These are phyloP conservation scores for Chionodraco myersi DNA, from an alignment of 2,113 vertebrate species.

Conservation along the genomic window DNA sequence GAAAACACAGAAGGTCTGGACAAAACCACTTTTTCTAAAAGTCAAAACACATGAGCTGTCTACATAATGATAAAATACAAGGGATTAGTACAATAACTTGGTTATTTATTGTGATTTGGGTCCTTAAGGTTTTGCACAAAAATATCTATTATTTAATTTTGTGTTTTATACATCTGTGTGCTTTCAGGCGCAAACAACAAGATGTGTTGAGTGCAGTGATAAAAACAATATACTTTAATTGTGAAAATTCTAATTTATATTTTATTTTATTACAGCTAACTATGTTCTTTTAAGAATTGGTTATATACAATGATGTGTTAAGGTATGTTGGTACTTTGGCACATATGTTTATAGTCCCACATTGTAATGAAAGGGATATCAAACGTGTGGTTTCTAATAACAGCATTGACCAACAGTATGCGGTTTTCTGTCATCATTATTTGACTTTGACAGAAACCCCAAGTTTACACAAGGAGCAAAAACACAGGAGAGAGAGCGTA, in stretches of 20 bases:
- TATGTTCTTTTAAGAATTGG: neutral
- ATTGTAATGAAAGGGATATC: constrained; percentile 77
- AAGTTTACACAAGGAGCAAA: constrained; percentile 81
- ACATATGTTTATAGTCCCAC: constrained; percentile 49
- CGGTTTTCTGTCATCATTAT: constrained; percentile 79
- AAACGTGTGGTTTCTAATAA: constrained; percentile 77
- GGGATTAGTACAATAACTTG: too few relatives aligned
- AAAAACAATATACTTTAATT: neutral
- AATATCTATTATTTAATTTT: too few relatives aligned
- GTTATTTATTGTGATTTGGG: too few relatives aligned
- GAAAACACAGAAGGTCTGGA: too few relatives aligned
- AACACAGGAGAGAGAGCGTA: constrained; percentile 63
- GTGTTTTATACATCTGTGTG: too few relatives aligned
- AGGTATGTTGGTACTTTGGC: constrained; percentile 55
- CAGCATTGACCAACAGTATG: constrained; percentile 79
- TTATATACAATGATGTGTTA: constrained; percentile 45
- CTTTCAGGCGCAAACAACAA: neutral
- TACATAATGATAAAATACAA: too few relatives aligned
- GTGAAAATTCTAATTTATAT: neutral
- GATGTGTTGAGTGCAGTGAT: neutral
- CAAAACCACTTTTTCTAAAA: too few relatives aligned
- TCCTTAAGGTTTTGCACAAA: too few relatives aligned
- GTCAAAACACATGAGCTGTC: too few relatives aligned
- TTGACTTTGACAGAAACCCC: constrained; percentile 80
- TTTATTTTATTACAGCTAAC: neutral